These are phyloP conservation scores for Drosophila nigromelanica DNA, from an alignment of 1,140 invertebrate species.

Conservation along the genomic window DNA sequence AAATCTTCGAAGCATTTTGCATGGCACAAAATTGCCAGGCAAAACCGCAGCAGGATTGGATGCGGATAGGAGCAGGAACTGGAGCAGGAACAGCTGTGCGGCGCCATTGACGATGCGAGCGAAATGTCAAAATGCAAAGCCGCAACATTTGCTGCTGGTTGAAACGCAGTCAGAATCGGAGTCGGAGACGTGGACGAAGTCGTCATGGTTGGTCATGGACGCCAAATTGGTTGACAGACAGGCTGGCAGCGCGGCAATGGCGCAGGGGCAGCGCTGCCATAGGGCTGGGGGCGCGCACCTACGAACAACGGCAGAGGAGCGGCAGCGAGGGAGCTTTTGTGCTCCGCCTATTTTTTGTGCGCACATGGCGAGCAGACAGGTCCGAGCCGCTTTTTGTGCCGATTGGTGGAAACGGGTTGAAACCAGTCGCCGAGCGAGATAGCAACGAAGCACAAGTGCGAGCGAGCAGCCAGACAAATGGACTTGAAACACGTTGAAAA, in stretches of 20 bases:
- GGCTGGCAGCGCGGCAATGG: slow-evolving; percentile 56
- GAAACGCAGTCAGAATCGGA: neutral
- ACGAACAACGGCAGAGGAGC: slow-evolving; percentile 11
- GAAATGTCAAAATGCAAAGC: slow-evolving; percentile 64
- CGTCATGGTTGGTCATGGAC: slow-evolving; percentile 81
- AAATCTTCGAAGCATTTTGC: slow-evolving; percentile 41
- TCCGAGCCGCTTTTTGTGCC: slow-evolving; percentile 58
- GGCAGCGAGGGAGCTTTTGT: slow-evolving; percentile 20
- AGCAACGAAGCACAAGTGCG: slow-evolving; percentile 36
- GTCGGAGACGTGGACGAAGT: slow-evolving; percentile 17
- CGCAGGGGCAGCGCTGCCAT: slow-evolving; percentile 58
- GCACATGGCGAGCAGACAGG: slow-evolving; percentile 51
- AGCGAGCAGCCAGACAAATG: slow-evolving; percentile 46
- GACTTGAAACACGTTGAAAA: slow-evolving; percentile 16
- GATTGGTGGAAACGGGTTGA: slow-evolving; percentile 62
- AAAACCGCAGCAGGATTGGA: slow-evolving; percentile 54
- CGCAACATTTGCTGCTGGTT: slow-evolving; percentile 32
- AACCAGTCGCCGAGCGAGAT: slow-evolving; percentile 55
- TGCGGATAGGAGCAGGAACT: slow-evolving; percentile 30
- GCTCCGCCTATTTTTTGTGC: slow-evolving; percentile 63
- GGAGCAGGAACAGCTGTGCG: slow-evolving; percentile 48
- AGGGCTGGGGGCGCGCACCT: slow-evolving; percentile 36
- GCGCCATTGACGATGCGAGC: slow-evolving; percentile 55
- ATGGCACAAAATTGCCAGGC: slow-evolving; percentile 33
- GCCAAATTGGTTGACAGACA: slow-evolving; percentile 78